Base-by-base conservation (phyloP, 2,797 vertebrate species). In the Acanthiza pusilla region DNA sequence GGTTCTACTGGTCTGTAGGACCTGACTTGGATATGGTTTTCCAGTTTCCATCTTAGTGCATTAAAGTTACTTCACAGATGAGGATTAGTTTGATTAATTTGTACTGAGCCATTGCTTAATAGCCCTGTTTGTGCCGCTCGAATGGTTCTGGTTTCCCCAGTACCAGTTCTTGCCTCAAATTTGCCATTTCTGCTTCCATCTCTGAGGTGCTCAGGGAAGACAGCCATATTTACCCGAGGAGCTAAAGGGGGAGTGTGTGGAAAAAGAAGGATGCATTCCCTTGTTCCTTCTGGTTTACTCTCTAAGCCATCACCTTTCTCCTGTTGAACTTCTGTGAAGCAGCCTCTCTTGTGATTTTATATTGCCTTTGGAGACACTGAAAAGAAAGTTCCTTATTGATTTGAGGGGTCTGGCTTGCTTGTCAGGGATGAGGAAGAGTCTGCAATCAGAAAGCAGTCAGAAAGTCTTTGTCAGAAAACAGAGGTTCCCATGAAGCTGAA, bases 71-170 rank as follows among this genome's bases (percentile, higher is more conserved):
- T 75, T 86, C 38, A 47, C 0, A 4, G 19, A 30, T 43, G 7
- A 32, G 16, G 66, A 29, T 57, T 50, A 43, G 40, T 81, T 47
- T 57, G 26, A 30, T 42, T 27, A 23, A 27, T 84, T 61, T 68
- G 26, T 74, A 19, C 29, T 9, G 30, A 88, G 21, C 25, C 9
- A 2, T 22, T 85, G 30, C 32, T 47, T 47, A 29, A n/a, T 51
- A 45, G 38, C 26, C 30, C 60, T 48, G 17, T 48, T 83, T 6
- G 1, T 42, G 22, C 6, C 23, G 60, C 65, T n/a, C 0, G 0
- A 45, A 47, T 0, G 0, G 25, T 17, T 68, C 47, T 21, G 25
- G 7, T 75, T 90, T 65, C 58, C 50, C 17, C 55, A 38, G 40
- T 30, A 55, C 22, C 34, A 45, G 55, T 68, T 72, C 57, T 89